These are phyloP conservation scores for Lytechinus pictus DNA, from an alignment of 35 echinoderm and acorn worm genomes.

Conservation along the genomic window DNA sequence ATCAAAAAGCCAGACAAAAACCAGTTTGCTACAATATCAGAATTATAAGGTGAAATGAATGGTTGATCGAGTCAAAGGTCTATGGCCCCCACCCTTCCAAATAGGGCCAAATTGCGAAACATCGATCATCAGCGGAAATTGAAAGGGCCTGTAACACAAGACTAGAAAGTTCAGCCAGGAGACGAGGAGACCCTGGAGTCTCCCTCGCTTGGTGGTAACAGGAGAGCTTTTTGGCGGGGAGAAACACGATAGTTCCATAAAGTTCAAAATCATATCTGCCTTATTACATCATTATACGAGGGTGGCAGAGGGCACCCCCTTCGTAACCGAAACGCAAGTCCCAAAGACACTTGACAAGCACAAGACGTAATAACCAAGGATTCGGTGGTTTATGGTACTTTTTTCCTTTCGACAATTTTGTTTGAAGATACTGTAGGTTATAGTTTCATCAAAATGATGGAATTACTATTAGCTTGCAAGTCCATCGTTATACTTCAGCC, in stretches of 20 bases:
- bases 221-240: not conserved
- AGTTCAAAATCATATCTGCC: conserved; percentile 4
- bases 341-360: not conserved
- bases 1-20: not conserved
- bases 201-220: not conserved
- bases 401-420: no score
- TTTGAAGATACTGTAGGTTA: no score
- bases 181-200: not conserved
- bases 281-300: not conserved
- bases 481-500: no score
- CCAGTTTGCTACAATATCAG: not conserved
- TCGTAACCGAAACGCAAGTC: not conserved
- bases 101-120: not conserved
- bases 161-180: not conserved
- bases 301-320: not conserved
- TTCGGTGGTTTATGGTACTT: no score
- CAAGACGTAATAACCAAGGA: not conserved
- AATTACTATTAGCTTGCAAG: no score
- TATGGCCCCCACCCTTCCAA: not conserved
- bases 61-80: not conserved
- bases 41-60: no score
- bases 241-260: conserved; percentile 19
- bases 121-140: not conserved
- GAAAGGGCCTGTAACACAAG: not conserved
- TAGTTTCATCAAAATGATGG: no score